Evolutionary conservation across 1,140 invertebrate species (phyloP), one percentile per base, ranked within the genome.

Genomic region (Aphidius gifuensis): DNA sequence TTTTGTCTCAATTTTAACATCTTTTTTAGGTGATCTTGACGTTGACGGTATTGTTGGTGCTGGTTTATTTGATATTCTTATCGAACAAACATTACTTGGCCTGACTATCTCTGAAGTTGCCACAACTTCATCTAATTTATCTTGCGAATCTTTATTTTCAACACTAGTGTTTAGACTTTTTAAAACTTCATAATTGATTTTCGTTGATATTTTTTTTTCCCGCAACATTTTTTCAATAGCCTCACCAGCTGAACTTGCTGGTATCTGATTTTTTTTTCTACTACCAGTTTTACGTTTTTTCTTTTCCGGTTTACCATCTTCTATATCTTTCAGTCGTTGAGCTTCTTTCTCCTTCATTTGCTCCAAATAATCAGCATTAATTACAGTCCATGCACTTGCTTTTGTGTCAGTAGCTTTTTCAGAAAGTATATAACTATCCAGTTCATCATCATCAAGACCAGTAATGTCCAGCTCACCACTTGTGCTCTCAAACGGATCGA

Each of bases 121-220:
- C 48, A 5, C 38, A 39, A 6, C n/a, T 32, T 42, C 47, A 5
- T 58, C n/a, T 11, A 16, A 6, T 23, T 49, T n/a, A 5, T 3
- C 11, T 6, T n/a, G 11, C 3, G 4, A 8, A 32, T 8, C 9
- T 38, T 23, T 53, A 23, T 50, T 74, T 69, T 16, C 16, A 16
- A 16, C 16, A 16, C 82, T 88, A 66, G 67, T 79, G 74, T 87
- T 87, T 66, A 96, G 79, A 72, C 87, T 92, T 71, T 93, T 94
- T 9, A 99, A 80, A 21, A 98, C 96, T 69, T 98, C 96, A 74
- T 98, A 99, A 80, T 99, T 97, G 43, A 99, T 97, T 85, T 99
- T 99, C 5, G 87, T 89, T 1, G 96, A 98, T 61, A 99, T 91
- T 74, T 93, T 93, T 77, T 96, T 97, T 70, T 97, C 94, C 68